Percentiles rank a stretch among this genome's conserved stretches.
Conservation (phyloP, 2,113 vertebrate genomes). For the zebrafish (Danio rerio) region GRCz12tu NC_133184.1:45568501-45569000, state of each 20-base stretch:
- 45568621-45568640: conserved; percentile 11
- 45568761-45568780: background rate
- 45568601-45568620: conserved; percentile 23
- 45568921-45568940: too few relatives aligned
- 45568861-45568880: too few relatives aligned
- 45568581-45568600: conserved; percentile 2
- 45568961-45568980: too few relatives aligned
- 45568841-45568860: too few relatives aligned
- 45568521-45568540: background rate
- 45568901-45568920: too few relatives aligned
- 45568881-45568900: too few relatives aligned
- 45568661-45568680: conserved; percentile 1
- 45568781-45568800: background rate
- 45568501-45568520: background rate
- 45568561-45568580: conserved; percentile 22
- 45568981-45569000: too few relatives aligned
- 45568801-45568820: too few relatives aligned
- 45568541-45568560: conserved; percentile 8
- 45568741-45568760: background rate
- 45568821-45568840: too few relatives aligned
- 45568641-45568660: background rate
- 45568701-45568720: background rate
- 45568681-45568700: background rate
- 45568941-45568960: too few relatives aligned
- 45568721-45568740: background rate